A percentile compares a stretch with the other conserved stretches of the same genome.
These are phyloP conservation scores for Etia nguti DNA, from an alignment of 2,113 vertebrate species.

Conservation along the genomic window DNA sequence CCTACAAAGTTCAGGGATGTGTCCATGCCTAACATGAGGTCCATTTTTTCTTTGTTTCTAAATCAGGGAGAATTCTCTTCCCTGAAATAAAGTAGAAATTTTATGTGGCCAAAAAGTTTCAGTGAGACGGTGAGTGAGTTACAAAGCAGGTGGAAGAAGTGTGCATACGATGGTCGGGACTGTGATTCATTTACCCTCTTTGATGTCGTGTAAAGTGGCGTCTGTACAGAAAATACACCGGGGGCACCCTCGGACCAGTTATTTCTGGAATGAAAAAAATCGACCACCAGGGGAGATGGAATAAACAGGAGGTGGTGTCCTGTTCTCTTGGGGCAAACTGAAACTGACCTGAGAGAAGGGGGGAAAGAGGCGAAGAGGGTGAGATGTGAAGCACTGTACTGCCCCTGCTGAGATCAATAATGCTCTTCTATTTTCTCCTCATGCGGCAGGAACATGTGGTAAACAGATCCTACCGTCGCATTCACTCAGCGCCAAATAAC, in stretches of 20 bases:
- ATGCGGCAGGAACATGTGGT: background rate
- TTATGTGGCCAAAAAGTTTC: background rate
- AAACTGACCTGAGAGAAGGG: background rate
- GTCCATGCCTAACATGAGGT: constrained; percentile 22
- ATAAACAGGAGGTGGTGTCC: constrained; percentile 25
- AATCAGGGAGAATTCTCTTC: background rate
- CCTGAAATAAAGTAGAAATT: background rate
- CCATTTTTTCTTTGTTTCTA: background rate
- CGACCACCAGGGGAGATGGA: constrained; percentile 19
- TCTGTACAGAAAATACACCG: constrained; percentile 43
- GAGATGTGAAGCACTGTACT: background rate
- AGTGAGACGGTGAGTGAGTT: constrained; percentile 9
- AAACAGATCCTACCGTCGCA: constrained; percentile 5
- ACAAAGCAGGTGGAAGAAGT: background rate
- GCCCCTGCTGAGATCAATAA: constrained; percentile 45
- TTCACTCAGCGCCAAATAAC: background rate
- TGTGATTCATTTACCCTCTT: constrained; percentile 41
- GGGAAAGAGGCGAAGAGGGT: background rate
- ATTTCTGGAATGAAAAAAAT: constrained; percentile 57
- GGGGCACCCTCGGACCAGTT: constrained; percentile 25
- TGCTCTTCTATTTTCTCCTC: background rate
- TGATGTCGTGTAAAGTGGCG: constrained; percentile 52
- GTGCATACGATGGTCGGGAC: background rate
- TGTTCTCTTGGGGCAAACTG: constrained; percentile 60
- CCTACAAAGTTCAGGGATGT: constrained; percentile 60